Conservation (phyloP, 1,140 invertebrate genomes). For the Aphelinus atriplicis region DNA sequence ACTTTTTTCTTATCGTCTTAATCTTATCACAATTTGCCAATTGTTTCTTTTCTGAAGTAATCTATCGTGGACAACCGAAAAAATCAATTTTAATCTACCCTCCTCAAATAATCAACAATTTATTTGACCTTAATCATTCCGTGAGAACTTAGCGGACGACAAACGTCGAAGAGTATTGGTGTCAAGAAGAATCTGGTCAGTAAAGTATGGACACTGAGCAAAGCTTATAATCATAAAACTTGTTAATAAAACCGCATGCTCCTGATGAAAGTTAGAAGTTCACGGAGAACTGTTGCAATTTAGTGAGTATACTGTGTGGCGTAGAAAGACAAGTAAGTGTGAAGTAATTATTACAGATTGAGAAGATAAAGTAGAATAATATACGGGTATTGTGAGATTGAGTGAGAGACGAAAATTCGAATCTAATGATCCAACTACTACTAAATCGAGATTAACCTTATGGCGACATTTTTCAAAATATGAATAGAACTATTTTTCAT, state of each 20-base stretch:
- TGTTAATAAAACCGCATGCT: neutral
- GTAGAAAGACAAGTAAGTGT: neutral
- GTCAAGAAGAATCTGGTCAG: too few relatives aligned
- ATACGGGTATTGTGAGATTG: slow-evolving; percentile 29
- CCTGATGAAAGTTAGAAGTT: neutral
- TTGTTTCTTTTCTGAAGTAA: too few relatives aligned
- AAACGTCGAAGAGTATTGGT: too few relatives aligned
- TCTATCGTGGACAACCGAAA: neutral
- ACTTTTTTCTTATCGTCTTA: slow-evolving; percentile 38
- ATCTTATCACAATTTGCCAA: too few relatives aligned
- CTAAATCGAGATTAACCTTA: slow-evolving; percentile 18
- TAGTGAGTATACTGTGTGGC: neutral
- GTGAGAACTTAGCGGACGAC: too few relatives aligned
- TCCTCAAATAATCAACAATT: slow-evolving; percentile 6
- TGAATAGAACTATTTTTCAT: too few relatives aligned
- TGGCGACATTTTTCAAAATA: too few relatives aligned
- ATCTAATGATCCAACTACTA: slow-evolving; percentile 29
- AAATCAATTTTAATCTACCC: slow-evolving; percentile 20
- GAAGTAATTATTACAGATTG: slow-evolving; percentile 8
- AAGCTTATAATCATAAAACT: too few relatives aligned
- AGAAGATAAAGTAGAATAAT: slow-evolving; percentile 1
- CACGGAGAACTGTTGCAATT: neutral
- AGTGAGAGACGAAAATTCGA: slow-evolving; percentile 23
- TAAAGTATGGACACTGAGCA: too few relatives aligned
- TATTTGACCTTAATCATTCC: neutral